A percentile compares a stretch with the other conserved stretches of the same genome.
Conservation (phyloP, 2,888 invertebrate genomes). For the Cephus sareptanus region DNA sequence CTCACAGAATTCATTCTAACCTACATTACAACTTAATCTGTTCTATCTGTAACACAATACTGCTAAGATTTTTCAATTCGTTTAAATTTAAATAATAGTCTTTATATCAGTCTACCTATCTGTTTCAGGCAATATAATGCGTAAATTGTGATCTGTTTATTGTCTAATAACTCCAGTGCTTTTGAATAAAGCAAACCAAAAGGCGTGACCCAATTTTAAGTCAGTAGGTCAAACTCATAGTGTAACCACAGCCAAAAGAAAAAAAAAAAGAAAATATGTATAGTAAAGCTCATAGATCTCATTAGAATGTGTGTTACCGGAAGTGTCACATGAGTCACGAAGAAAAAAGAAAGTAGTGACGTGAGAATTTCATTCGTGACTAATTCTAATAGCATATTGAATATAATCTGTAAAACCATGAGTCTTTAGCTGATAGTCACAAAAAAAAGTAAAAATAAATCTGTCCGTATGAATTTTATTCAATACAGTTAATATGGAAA, state of each 20-base stretch:
- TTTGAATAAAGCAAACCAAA: neutral
- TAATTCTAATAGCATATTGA: neutral
- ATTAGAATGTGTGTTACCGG: conserved; percentile 47
- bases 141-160: neutral
- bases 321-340: conserved; percentile 46
- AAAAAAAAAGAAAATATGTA: conserved; percentile 6
- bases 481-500: neutral
- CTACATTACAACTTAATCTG: too few species aligned
- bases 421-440: neutral
- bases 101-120: too few species aligned
- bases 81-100: too few species aligned
- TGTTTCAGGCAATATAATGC: neutral
- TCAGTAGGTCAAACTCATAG: conserved; percentile 36
- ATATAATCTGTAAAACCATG: neutral
- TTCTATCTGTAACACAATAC: too few species aligned
- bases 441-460: neutral
- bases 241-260: conserved; percentile 21
- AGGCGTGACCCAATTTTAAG: conserved; percentile 31
- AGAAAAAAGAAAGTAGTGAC: conserved; percentile 36
- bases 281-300: conserved; percentile 1
- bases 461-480: neutral
- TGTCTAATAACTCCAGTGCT: neutral
- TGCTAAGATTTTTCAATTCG: too few species aligned
- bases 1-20: too few species aligned
- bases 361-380: conserved; percentile 7